Evolutionary conservation across 2,113 vertebrate species (phyloP), one percentile per base, ranked within the genome.

Genomic region (Clarias batrachus): DNA sequence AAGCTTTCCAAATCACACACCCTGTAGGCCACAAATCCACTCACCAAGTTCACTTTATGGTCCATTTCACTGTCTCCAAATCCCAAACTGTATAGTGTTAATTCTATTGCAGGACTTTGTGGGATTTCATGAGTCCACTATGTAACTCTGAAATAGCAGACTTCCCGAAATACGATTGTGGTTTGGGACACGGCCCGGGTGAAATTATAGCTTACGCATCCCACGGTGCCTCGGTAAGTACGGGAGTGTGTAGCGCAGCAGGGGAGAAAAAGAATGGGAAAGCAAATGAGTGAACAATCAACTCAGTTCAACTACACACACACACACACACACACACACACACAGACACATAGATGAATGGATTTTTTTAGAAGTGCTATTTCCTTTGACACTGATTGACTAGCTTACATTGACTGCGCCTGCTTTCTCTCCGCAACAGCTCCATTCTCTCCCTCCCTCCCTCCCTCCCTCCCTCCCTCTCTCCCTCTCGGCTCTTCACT

Each of bases 271-370:
- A 48, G 79, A 82, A 25, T 23, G 71, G 59, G 82, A 78, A 90
- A 90, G 87, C 88, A 81, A 93, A 92, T 59, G 60, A 90, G 79
- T 82, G 77, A 54, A 81, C 78, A 82, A 86, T 90, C 79, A 87
- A 81, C 63, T 57, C 77, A 33, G 11, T n/a, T 41, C 27, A 17
- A 10, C 19, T 41, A 3, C 13, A 17, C 57, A 74, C 59, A 70
- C 65, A 68, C 65, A 81, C 59, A 62, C 85, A 87, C 73, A 83
- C 59, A 62, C 85, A 87, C 73, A 83, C 59, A 86, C 56, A 87
- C 71, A 85, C 62, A 41, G 19, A 65, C 8, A 85, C 30, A 63
- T 25, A 74, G 54, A 84, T 19, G 54, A 82, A 87, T 71, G 30
- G 78, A 2, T 48, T 48, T 48, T 37, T 83, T 85, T 87, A 77